These are phyloP conservation scores for Halisarca cf. caerulea DNA, from an alignment of 37 sponge, comb jelly and placozoan genomes.

Conservation along the genomic window DNA sequence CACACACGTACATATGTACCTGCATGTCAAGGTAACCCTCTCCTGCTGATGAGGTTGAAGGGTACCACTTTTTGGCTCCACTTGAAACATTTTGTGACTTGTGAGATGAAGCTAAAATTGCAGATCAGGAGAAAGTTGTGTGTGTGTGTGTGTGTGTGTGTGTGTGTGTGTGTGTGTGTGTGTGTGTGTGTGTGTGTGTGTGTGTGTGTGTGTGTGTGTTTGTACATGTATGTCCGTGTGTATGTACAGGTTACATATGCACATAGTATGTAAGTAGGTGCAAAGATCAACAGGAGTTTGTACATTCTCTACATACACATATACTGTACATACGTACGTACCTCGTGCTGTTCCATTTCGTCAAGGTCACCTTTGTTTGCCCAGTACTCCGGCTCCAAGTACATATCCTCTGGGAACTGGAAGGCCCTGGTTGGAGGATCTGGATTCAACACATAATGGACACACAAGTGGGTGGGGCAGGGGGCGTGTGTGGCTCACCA, in stretches of 20 bases:
- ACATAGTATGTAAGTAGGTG: too few species aligned
- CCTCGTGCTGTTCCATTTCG: constrained; percentile 72
- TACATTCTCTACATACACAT: background rate
- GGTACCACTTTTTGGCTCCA: constrained; percentile 71
- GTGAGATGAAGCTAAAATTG: constrained; percentile 45
- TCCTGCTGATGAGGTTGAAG: constrained; percentile 67
- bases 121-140: background rate
- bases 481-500: constrained; percentile 55
- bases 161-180: constrained; percentile 12
- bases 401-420: constrained; percentile 90
- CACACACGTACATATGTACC: too few species aligned
- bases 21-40: constrained; percentile 59
- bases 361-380: constrained; percentile 84
- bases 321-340: constrained; percentile 9
- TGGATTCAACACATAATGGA: too few species aligned
- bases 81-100: constrained; percentile 73
- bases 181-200: constrained; percentile 24
- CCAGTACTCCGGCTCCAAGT: constrained; percentile 97
- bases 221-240: background rate
- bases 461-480: background rate
- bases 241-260: too few species aligned
- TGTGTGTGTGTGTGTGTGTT: constrained; percentile 17
- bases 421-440: constrained; percentile 60
- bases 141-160: background rate
- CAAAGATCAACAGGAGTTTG: background rate